Evolutionary conservation across 2,113 vertebrate species (phyloP).

Genomic region (Pluvianellus socialis): DNA sequence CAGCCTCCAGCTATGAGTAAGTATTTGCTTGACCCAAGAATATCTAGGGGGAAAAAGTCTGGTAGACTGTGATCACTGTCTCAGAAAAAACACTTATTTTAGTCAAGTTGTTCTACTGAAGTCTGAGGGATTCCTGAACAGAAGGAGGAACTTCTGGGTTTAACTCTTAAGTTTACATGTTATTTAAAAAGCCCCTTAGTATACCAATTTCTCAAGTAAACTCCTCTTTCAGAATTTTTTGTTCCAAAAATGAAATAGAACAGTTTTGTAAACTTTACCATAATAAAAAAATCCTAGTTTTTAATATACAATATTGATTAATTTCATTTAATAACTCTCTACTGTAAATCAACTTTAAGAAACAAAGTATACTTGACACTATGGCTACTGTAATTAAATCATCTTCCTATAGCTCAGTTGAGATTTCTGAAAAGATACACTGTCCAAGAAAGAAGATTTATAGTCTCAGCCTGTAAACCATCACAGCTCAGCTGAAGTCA

Average conservation of each 20-base stretch:
- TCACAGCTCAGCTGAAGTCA: not conserved
- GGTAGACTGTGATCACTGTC: not conserved
- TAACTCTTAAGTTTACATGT: not conserved
- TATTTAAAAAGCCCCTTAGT: not conserved
- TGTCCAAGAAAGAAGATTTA: not conserved
- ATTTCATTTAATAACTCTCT: slow-evolving; percentile 19
- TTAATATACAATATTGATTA: slow-evolving; percentile 47
- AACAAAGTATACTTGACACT: slow-evolving; percentile 9
- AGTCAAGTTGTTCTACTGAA: not conserved
- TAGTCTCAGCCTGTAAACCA: not conserved
- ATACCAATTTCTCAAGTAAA: not conserved
- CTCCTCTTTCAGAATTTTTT: not conserved
- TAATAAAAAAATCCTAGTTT: not conserved
- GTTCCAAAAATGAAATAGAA: not conserved
- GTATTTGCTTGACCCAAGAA: not conserved
- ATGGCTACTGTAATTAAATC: slow-evolving; percentile 3
- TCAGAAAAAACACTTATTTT: not conserved
- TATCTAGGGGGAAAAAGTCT: not conserved
- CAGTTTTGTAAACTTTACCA: slow-evolving; percentile 23
- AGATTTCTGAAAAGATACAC: slow-evolving; percentile 12
- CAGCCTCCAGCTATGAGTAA: not conserved
- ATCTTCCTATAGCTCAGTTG: not conserved
- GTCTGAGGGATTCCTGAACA: not conserved
- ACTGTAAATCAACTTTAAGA: slow-evolving; percentile 49
- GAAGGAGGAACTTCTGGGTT: not conserved